Base-by-base conservation (phyloP, 1,140 invertebrate genomes). In the Drosophila tani region DNA sequence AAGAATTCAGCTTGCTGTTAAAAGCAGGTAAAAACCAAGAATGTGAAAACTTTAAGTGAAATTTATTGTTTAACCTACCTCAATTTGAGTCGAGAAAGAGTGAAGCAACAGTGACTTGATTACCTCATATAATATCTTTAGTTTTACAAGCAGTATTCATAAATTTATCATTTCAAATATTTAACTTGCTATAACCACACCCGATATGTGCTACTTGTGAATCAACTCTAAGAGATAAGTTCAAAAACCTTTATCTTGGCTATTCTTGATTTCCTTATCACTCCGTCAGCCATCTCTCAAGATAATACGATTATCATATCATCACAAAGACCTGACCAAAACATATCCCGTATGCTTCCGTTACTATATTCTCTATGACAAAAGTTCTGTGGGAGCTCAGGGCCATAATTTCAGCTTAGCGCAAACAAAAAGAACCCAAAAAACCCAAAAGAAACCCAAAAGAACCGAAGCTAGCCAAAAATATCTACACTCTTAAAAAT, bases 361-460 rank as follows among this genome's bases (percentile, higher is more conserved):
- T 75, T 75, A 59, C 19, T 2, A 21, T 27, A 27, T 59, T 27
- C 21, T 17, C n/a, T 21, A 21, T 32, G 50, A 69, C 47, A 51
- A 69, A 51, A 66, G 60, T 64, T 68, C 68, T 24, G 43, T 32
- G 27, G 62, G 59, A 51, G 65, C 57, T 68, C 62, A 57, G 67
- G 82, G 62, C 53, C 79, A 79, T 82, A 86, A 85, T 63, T 79
- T 77, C 50, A 66, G 79, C 79, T 85, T 69, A 67, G 35, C 56
- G 55, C 57, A 38, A 59, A 76, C 62, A 51, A 50, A 59, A 29
- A 45, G 12, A 58, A 12, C 19, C 35, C 29, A 29, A 53, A 21
- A 21, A 21, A 21, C 21, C 6, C 71, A n/a, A n/a, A n/a, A n/a
- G n/a, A n/a, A n/a, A n/a, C n/a, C n/a, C n/a, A 24, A 24, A 3